phyloP scores from a whole-genome alignment of 2,888 invertebrate species.

The Polydrusus pterygomalis region DNA sequence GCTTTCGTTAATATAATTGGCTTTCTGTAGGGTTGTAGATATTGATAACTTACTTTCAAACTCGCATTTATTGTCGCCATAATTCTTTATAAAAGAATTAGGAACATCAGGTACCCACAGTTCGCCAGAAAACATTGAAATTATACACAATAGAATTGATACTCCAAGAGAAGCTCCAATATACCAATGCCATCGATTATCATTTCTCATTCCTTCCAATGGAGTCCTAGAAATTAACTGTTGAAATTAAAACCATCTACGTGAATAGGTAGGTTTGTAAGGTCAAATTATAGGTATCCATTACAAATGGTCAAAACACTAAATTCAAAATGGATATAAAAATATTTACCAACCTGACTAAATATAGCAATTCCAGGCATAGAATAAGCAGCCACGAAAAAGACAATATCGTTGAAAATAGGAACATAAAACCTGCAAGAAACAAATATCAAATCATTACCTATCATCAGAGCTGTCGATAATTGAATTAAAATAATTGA shows the following conservation, averaged over 20 bases:
- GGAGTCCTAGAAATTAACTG: slow-evolving; percentile 43
- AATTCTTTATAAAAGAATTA: slow-evolving; percentile 61
- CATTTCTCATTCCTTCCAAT: slow-evolving; percentile 36
- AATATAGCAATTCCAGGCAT: slow-evolving; percentile 64
- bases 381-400: slow-evolving; percentile 65
- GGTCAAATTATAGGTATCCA: too few relatives aligned
- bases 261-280: too few relatives aligned
- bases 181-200: slow-evolving; percentile 56
- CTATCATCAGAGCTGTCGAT: too few relatives aligned
- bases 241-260: too few relatives aligned
- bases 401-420: slow-evolving; percentile 64
- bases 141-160: slow-evolving; percentile 59
- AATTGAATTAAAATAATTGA: too few relatives aligned
- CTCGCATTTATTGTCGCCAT: slow-evolving; percentile 60
- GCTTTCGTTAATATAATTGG: too few relatives aligned
- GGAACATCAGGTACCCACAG: slow-evolving; percentile 62
- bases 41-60: slow-evolving; percentile 65
- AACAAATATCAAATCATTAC: too few relatives aligned
- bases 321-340: slow-evolving; percentile 8
- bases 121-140: slow-evolving; percentile 60
- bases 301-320: too few relatives aligned
- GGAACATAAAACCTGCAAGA: slow-evolving; percentile 65
- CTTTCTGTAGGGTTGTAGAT: too few relatives aligned
- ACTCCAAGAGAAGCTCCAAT: slow-evolving; percentile 56
- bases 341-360: slow-evolving; percentile 62